Conservation (phyloP, 2,113 vertebrate species). For the Hyaena hyaena region DNA sequence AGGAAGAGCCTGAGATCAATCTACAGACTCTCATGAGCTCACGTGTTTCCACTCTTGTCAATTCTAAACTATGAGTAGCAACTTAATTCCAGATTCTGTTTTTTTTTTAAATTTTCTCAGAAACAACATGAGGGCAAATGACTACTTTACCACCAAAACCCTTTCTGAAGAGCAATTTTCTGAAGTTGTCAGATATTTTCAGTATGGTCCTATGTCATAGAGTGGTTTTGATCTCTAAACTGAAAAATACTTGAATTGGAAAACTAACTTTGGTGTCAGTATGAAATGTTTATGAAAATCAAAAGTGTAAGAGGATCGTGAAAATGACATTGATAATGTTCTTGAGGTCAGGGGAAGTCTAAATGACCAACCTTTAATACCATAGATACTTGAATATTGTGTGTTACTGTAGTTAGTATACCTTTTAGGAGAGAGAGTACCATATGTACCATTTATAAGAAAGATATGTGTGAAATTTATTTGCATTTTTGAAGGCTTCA, state of each 20-base stretch:
- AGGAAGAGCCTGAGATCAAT: not conserved
- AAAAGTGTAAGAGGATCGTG: not conserved
- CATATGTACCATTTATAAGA: not conserved
- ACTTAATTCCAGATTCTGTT: not conserved
- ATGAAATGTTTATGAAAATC: not conserved
- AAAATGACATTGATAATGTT: not conserved
- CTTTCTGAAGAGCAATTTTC: not conserved
- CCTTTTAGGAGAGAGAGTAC: not conserved
- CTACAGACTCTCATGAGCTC: accelerated
- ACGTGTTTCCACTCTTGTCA: not conserved
- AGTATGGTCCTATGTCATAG: too few relatives aligned
- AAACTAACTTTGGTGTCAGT: not conserved
- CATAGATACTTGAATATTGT: not conserved
- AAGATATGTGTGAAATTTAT: not conserved
- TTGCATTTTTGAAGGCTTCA: not conserved
- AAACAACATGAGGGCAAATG: not conserved
- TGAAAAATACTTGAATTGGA: not conserved
- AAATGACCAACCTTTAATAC: not conserved
- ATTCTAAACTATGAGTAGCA: not conserved
- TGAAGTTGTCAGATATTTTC: not conserved
- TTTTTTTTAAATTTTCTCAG: not conserved
- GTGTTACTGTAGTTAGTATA: not conserved
- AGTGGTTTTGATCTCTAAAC: not conserved
- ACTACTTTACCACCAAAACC: not conserved
- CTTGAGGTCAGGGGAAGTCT: not conserved